Conservation (phyloP, 2,797 vertebrate genomes). For the Sebastiscus albofasciatus region DNA sequence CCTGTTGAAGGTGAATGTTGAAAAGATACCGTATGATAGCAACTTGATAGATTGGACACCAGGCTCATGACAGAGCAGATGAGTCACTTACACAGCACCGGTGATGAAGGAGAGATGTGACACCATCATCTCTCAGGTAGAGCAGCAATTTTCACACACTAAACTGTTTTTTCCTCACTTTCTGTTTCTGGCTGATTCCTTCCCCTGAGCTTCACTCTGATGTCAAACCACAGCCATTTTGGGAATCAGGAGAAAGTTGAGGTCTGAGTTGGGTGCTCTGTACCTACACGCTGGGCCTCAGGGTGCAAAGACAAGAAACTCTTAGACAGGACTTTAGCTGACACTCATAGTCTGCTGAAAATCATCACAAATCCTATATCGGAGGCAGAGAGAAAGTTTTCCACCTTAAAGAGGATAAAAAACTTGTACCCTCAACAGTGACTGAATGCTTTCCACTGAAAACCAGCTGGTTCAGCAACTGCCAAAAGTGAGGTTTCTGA, state of each 20-base stretch:
- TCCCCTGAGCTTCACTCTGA: neutral
- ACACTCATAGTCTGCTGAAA: slow-evolving; percentile 24
- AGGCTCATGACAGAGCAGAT: neutral
- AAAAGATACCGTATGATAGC: neutral
- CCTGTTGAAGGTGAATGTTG: slow-evolving; percentile 1
- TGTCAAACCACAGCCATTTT: neutral
- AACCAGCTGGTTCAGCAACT: slow-evolving; percentile 20
- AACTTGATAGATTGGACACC: neutral
- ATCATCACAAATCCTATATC: slow-evolving; percentile 33
- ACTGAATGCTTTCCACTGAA: slow-evolving; percentile 4
- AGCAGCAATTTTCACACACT: slow-evolving; percentile 2
- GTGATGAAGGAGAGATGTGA: slow-evolving; percentile 10
- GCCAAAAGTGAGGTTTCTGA: neutral
- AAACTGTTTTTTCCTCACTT: slow-evolving; percentile 12
- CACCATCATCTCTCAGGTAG: slow-evolving; percentile 1
- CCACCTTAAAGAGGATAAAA: slow-evolving; percentile 26
- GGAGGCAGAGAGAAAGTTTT: slow-evolving; percentile 30
- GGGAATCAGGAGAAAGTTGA: neutral
- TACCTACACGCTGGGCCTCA: neutral
- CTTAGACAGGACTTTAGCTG: slow-evolving; percentile 26
- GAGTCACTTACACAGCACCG: neutral
- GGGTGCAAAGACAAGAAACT: slow-evolving; percentile 5
- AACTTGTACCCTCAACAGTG: neutral
- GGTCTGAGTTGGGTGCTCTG: neutral
- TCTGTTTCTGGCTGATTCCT: neutral